Conservation (phyloP, 2,888 invertebrate species). For the Elgonia sp. region DNA sequence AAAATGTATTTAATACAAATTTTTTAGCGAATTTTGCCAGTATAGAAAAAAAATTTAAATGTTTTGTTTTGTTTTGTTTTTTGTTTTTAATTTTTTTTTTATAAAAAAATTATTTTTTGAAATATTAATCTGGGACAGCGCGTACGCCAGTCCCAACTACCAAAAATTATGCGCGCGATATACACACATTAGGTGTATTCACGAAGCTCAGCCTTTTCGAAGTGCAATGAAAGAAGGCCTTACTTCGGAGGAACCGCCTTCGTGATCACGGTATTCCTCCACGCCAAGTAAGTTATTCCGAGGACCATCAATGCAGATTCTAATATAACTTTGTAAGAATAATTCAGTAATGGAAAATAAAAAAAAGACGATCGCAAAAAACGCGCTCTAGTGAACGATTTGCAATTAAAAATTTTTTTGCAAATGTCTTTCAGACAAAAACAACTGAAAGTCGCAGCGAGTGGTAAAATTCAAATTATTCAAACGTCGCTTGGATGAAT, state of each 20-base stretch:
- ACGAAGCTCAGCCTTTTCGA: conserved; percentile 88
- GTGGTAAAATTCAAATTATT: too few relatives aligned
- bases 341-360: conserved; percentile 79
- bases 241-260: conserved; percentile 89
- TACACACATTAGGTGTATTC: conserved; percentile 89
- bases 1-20: too few relatives aligned
- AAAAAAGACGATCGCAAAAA: conserved; percentile 60
- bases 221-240: conserved; percentile 91
- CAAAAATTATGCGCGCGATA: conserved; percentile 90
- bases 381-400: conserved; percentile 58
- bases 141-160: conserved; percentile 89
- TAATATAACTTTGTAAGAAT: conserved; percentile 66
- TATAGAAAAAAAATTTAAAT: too few relatives aligned
- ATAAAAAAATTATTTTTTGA: conserved; percentile 43
- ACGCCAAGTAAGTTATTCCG: conserved; percentile 91
- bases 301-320: not conserved
- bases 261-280: conserved; percentile 91
- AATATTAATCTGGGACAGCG: conserved; percentile 88
- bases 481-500: too few relatives aligned
- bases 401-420: conserved; percentile 32
- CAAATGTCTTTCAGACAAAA: not conserved
- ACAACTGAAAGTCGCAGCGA: conserved; percentile 31
- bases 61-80: too few relatives aligned
- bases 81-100: not conserved
- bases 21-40: too few relatives aligned